Percentiles rank a stretch among this genome's conserved stretches.
Evolutionary conservation across 2,113 vertebrate species (phyloP).

Genomic region (Nothobranchius kuhntae): DNA sequence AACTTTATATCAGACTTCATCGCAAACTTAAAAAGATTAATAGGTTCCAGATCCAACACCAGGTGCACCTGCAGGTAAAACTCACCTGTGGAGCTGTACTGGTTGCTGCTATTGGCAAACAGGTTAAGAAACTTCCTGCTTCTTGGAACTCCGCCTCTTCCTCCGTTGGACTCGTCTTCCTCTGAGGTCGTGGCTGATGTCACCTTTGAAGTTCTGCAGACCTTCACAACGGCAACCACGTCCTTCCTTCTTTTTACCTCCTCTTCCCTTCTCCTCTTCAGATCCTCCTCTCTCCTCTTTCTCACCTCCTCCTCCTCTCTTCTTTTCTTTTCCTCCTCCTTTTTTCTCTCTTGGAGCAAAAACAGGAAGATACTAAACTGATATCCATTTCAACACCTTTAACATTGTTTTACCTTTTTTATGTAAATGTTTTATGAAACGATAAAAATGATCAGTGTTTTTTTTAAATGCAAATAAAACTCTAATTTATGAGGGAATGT

Average conservation of each 20-base stretch:
- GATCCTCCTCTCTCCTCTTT: constrained; percentile 56
- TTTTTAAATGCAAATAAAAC: too few species aligned
- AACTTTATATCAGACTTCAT: too few species aligned
- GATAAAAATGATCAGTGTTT: too few species aligned
- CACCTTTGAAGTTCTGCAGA: constrained; percentile 73
- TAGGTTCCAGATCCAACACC: too few species aligned
- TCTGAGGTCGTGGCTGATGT: constrained; percentile 82
- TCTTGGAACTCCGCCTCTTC: constrained; percentile 70
- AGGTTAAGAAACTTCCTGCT: constrained; percentile 97
- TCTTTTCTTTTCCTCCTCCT: constrained; percentile 47
- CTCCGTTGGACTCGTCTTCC: constrained; percentile 59
- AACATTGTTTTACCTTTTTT: too few species aligned
- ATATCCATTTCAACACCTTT: too few species aligned
- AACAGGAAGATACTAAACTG: constrained; percentile 22
- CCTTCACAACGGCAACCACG: constrained; percentile 48
- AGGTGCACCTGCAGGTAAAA: background rate
- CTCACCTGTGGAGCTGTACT: constrained; percentile 76
- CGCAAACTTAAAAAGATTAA: too few species aligned
- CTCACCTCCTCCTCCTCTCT: constrained; percentile 54
- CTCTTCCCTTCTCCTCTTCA: constrained; percentile 62
- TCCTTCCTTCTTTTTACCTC: constrained; percentile 63
- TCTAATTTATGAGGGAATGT: too few species aligned
- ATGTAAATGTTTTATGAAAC: too few species aligned
- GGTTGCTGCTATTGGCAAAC: constrained; percentile 83
- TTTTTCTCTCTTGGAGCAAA: constrained; percentile 47